Evolutionary conservation across 1,140 invertebrate genomes (phyloP).

Genomic region (Heterodera schachtii): DNA sequence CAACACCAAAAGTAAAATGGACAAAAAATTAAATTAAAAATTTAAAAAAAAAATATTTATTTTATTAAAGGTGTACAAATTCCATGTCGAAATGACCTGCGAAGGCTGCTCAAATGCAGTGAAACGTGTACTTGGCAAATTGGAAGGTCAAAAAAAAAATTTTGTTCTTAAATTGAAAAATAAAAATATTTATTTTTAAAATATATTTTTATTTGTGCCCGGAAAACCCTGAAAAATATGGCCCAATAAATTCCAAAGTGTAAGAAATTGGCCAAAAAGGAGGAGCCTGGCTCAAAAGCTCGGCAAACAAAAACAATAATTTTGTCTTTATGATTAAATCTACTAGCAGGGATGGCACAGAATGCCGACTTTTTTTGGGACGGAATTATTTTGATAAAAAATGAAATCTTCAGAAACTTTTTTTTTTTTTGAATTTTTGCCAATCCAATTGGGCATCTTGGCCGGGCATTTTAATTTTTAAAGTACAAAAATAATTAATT

Average conservation of each 20-base stretch:
- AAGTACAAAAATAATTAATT: background rate
- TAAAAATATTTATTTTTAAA: too few species aligned
- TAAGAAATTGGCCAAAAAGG: too few species aligned
- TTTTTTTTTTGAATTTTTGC: background rate
- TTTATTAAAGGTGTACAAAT: conserved; percentile 29
- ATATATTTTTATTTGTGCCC: too few species aligned
- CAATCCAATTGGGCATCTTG: background rate
- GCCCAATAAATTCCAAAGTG: too few species aligned
- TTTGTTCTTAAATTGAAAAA: too few species aligned
- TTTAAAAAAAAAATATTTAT: background rate
- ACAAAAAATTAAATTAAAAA: too few species aligned
- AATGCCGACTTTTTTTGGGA: too few species aligned
- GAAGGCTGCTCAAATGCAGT: conserved; percentile 55
- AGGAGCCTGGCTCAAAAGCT: too few species aligned
- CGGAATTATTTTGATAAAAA: background rate
- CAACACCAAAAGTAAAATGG: too few species aligned
- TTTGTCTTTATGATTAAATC: background rate
- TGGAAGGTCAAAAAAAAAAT: conserved; percentile 45
- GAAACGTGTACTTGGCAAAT: conserved; percentile 44
- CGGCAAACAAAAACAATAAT: background rate
- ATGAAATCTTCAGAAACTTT: background rate
- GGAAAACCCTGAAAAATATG: too few species aligned
- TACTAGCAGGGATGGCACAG: too few species aligned
- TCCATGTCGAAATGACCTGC: conserved; percentile 43
- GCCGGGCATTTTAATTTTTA: background rate